Evolutionary conservation across 2,797 vertebrate species (phyloP).

Genomic region (Alfaro cultratus): DNA sequence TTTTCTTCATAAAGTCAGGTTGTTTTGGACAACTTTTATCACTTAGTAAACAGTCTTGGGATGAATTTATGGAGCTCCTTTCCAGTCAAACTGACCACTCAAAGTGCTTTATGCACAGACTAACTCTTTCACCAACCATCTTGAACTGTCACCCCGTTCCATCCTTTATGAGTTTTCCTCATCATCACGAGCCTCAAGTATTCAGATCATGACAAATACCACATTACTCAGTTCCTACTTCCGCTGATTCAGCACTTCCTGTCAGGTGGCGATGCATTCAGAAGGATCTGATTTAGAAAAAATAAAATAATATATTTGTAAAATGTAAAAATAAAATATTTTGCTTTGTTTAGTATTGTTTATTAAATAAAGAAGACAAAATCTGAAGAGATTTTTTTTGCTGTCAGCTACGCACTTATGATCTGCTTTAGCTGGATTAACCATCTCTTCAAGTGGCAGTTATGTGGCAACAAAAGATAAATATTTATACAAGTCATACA

Average conservation of each 20-base stretch:
- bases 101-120: not conserved
- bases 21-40: not conserved
- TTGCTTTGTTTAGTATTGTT: not conserved
- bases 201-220: not conserved
- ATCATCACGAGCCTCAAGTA: not conserved
- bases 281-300: not conserved
- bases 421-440: conserved; percentile 36
- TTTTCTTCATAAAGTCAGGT: not conserved
- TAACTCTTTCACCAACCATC: conserved; percentile 7
- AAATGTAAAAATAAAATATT: not conserved
- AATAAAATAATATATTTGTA: not conserved
- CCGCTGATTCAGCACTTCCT: conserved; percentile 43
- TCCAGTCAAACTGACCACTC: not conserved
- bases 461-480: conserved; percentile 14
- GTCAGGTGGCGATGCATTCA: conserved; percentile 5
- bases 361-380: not conserved
- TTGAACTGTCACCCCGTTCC: conserved; percentile 33
- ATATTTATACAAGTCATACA: conserved; percentile 22
- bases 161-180: conserved; percentile 9
- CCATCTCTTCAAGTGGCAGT: conserved; percentile 10
- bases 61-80: not conserved
- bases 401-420: conserved; percentile 4
- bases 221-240: conserved; percentile 1
- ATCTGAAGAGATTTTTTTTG: not conserved
- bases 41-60: not conserved